These are phyloP conservation scores for Graphium colonna DNA, from an alignment of 2,888 invertebrate species.

Conservation along the genomic window DNA sequence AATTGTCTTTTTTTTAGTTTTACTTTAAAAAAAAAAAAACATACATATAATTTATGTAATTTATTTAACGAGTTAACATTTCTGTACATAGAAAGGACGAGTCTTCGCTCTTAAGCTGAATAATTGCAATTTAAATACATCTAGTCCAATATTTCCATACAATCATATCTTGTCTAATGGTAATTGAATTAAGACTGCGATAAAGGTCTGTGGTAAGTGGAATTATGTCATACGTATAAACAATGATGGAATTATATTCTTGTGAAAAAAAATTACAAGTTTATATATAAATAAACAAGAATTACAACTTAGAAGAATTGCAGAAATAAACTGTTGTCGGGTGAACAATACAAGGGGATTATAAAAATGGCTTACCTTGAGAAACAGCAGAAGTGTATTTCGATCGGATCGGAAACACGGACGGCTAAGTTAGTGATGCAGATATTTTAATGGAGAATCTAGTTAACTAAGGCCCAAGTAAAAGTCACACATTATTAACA, in stretches of 20 bases:
- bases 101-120: constrained; percentile 47
- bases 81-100: constrained; percentile 54
- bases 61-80: constrained; percentile 6
- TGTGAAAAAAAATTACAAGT: constrained; percentile 15
- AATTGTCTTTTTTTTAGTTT: background rate
- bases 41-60: background rate
- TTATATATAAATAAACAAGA: constrained; percentile 7
- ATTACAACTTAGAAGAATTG: background rate
- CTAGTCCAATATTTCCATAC: constrained; percentile 71
- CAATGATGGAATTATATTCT: too few species aligned
- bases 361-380: background rate
- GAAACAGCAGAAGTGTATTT: background rate
- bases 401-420: background rate
- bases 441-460: too few species aligned
- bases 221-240: constrained; percentile 8
- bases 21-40: background rate
- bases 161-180: constrained; percentile 63
- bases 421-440: constrained; percentile 1
- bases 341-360: background rate
- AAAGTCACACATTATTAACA: too few species aligned
- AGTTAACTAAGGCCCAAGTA: too few species aligned
- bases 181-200: constrained; percentile 59
- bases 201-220: constrained; percentile 9
- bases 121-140: constrained; percentile 53
- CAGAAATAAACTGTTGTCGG: background rate